A percentile compares a stretch with the other conserved stretches of the same genome.
These are phyloP conservation scores for Spea multiplicata DNA, from an alignment of 2,113 vertebrate genomes.

Conservation along the genomic window DNA sequence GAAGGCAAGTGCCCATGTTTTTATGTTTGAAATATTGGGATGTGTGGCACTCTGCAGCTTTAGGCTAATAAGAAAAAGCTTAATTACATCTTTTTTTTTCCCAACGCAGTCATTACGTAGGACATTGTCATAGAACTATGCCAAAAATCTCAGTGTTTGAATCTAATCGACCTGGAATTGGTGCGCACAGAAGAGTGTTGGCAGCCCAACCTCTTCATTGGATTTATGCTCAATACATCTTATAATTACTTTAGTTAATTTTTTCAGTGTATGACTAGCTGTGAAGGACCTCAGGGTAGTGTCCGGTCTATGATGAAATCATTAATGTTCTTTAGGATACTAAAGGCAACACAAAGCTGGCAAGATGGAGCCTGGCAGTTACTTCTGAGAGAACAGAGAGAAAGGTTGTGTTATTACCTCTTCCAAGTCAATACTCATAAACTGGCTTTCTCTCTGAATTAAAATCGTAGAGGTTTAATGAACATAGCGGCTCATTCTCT, in stretches of 20 bases:
- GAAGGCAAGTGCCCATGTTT: no score
- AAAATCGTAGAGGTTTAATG: slow-evolving; percentile 37
- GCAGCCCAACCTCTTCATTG: no score
- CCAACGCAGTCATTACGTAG: no score
- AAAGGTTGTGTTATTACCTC: slow-evolving; percentile 12
- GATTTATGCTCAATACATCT: not conserved
- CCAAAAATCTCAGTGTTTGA: no score
- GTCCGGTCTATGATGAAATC: slow-evolving; percentile 35
- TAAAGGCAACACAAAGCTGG: slow-evolving; percentile 38
- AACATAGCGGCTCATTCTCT: slow-evolving; percentile 3
- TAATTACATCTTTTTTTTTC: no score
- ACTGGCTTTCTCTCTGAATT: slow-evolving; percentile 32
- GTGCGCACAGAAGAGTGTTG: no score
- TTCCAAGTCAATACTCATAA: slow-evolving; percentile 42
- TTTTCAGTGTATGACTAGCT: slow-evolving; percentile 23
- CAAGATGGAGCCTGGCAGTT: slow-evolving; percentile 27
- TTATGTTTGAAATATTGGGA: no score
- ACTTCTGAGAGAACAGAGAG: slow-evolving; percentile 34
- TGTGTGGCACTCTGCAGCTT: no score
- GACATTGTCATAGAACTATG: no score
- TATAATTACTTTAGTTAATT: slow-evolving; percentile 30
- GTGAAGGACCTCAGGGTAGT: slow-evolving; percentile 28
- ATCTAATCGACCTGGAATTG: no score
- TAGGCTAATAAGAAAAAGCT: no score
- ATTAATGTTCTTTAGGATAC: slow-evolving; percentile 44